Conservation (phyloP, 92 coral and sea anemone species). For the Actinostola sp. region DNA sequence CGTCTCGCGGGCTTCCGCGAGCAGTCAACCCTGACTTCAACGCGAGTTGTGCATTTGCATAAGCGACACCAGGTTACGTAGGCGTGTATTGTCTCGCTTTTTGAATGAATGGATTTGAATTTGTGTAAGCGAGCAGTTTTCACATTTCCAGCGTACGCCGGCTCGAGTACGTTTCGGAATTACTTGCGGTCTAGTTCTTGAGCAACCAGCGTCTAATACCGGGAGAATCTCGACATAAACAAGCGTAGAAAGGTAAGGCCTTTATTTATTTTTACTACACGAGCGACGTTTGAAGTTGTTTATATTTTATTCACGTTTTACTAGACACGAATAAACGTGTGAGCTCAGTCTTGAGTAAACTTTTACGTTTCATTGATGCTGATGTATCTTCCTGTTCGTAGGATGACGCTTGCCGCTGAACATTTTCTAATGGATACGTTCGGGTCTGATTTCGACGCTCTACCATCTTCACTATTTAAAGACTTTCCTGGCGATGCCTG, state of each 20-base stretch:
- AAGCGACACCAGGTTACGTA: conserved; percentile 55
- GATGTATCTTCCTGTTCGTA: conserved; percentile 3
- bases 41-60: conserved; percentile 29
- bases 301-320: conserved; percentile 23
- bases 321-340: conserved; percentile 49
- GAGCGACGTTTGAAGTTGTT: conserved; percentile 4
- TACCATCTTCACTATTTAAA: conserved; percentile 76
- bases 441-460: conserved; percentile 71
- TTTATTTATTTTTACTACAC: background rate
- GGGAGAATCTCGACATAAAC: background rate
- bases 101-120: conserved; percentile 92
- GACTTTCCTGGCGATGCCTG: conserved; percentile 73
- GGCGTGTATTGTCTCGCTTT: conserved; percentile 70
- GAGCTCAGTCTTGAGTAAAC: background rate
- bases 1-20: conserved; percentile 22
- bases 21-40: conserved; percentile 30
- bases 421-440: conserved; percentile 66
- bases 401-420: conserved; percentile 55
- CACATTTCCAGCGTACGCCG: conserved; percentile 62
- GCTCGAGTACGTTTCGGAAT: conserved; percentile 51
- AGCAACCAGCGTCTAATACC: conserved; percentile 10
- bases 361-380: conserved; percentile 7
- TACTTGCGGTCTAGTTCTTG: conserved; percentile 21
- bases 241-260: conserved; percentile 10
- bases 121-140: conserved; percentile 63